Conservation (phyloP, 2,797 vertebrate genomes). For the Gymnoscopelus microlampas region DNA sequence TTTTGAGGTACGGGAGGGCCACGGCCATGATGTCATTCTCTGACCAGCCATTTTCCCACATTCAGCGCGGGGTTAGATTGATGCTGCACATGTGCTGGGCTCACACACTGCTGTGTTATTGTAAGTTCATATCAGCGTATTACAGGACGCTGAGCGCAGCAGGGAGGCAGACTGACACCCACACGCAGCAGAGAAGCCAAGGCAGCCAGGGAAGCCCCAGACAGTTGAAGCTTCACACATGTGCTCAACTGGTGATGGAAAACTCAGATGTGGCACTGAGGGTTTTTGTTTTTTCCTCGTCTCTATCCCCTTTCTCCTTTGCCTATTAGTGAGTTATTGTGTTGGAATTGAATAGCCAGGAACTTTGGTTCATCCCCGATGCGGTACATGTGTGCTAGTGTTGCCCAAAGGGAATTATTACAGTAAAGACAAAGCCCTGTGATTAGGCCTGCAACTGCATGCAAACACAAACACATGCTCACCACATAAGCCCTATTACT, state of each 20-base stretch:
- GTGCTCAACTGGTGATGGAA: conserved; percentile 65
- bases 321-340: conserved; percentile 48
- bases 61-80: conserved; percentile 68
- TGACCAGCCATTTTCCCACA: conserved; percentile 65
- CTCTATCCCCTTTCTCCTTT: conserved; percentile 1
- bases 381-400: conserved; percentile 42
- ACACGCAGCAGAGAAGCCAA: conserved; percentile 22
- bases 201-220: conserved; percentile 64
- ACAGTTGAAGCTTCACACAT: conserved; percentile 57
- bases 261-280: conserved; percentile 63
- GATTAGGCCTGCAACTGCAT: too few relatives aligned
- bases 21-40: conserved; percentile 68
- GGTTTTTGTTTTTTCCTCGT: conserved; percentile 17
- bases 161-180: conserved; percentile 62
- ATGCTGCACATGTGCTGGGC: conserved; percentile 73
- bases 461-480: too few relatives aligned
- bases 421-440: conserved; percentile 39
- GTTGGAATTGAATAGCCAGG: conserved; percentile 39
- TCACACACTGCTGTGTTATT: conserved; percentile 64
- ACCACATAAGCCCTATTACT: too few relatives aligned
- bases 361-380: conserved; percentile 36
- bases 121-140: conserved; percentile 71
- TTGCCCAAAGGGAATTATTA: conserved; percentile 31
- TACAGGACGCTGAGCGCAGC: conserved; percentile 60
- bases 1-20: conserved; percentile 57